Evolutionary conservation across 2,113 vertebrate genomes (phyloP), one percentile per base, ranked within the genome.

Genomic region (Paramormyrops kingsleyae): DNA sequence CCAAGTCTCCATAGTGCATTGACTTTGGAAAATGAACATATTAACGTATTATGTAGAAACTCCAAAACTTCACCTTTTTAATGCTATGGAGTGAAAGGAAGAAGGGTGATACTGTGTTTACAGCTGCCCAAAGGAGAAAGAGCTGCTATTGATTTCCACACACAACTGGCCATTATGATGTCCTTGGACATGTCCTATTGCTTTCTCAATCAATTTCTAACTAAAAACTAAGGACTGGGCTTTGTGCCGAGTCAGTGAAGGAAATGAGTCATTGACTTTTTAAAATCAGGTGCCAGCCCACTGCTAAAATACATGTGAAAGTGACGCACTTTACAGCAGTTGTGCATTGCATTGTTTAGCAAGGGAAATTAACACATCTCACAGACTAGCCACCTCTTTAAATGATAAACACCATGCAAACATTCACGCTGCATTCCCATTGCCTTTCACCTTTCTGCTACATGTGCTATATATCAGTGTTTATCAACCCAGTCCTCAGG

Each of bases 231-330:
- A 86, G 44, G 47, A 86, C 44, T 47, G 47, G 85, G 50, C 85
- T 87, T 87, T 39, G 50, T 27, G 47, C 31, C 15, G n/a, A 87
- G 21, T 44, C 83, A 84, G 17, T 47, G 21, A 24, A 84, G 83
- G 44, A 47, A 84, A 84, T 24, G 44, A 46, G 83, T 84, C 83
- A 84, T 84, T 84, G 80, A 84, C 44, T 21, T n/a, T 85, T 85
- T 49, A 47, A 47, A 85, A 85, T 35, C 27, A 39, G 27, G 35
- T 77, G 24, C 47, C 47, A 49, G 83, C 6, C 83, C 83, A 49
- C 83, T 49, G 12, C 83, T 85, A 2, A 50, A 50, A 85, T 27
- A 85, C 83, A n/a, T 24, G 47, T 15, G 42, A 50, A 31, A 86
- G n/a, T 27, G 12, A 44, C 3, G n/a, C n/a, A n/a, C 42, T 15